Conservation (phyloP, 2,113 vertebrate species). For the Phylloscopus trochiloides region DNA sequence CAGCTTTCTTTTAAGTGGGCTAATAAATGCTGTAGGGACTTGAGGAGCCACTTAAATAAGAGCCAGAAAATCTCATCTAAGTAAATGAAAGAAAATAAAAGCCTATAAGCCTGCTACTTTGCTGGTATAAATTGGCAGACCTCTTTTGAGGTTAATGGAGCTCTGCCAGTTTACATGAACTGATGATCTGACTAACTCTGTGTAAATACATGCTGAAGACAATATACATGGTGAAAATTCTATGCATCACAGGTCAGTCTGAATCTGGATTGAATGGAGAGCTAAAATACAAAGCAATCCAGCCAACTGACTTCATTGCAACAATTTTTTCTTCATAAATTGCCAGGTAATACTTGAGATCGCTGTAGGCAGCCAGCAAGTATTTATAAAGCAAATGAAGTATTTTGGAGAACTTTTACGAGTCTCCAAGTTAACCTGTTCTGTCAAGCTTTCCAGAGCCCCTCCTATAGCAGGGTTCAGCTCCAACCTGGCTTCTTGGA, state of each 20-base stretch:
- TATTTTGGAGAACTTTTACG: neutral
- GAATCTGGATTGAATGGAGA: constrained; percentile 2
- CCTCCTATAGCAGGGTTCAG: neutral
- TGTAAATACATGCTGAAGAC: neutral
- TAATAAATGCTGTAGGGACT: constrained; percentile 28
- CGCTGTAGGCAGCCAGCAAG: neutral
- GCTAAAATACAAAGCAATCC: constrained; percentile 4
- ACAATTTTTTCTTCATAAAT: constrained; percentile 2
- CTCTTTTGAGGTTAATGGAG: constrained; percentile 27
- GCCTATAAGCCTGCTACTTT: constrained; percentile 8
- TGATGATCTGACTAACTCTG: constrained; percentile 21
- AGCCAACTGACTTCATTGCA: constrained; percentile 8
- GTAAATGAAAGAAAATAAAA: constrained; percentile 54
- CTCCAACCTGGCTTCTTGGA: neutral
- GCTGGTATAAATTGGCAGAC: constrained; percentile 19
- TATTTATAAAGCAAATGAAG: constrained; percentile 24
- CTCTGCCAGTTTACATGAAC: constrained; percentile 21
- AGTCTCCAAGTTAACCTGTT: constrained; percentile 34
- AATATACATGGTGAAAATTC: neutral
- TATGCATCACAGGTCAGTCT: neutral
- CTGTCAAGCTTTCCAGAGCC: constrained; percentile 2
- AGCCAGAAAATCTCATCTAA: constrained; percentile 3
- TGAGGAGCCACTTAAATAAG: constrained; percentile 22
- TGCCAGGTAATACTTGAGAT: neutral
- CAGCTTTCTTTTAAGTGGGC: neutral